Evolutionary conservation across 2,888 invertebrate genomes (phyloP).

Genomic region (Epistrophe eligans): DNA sequence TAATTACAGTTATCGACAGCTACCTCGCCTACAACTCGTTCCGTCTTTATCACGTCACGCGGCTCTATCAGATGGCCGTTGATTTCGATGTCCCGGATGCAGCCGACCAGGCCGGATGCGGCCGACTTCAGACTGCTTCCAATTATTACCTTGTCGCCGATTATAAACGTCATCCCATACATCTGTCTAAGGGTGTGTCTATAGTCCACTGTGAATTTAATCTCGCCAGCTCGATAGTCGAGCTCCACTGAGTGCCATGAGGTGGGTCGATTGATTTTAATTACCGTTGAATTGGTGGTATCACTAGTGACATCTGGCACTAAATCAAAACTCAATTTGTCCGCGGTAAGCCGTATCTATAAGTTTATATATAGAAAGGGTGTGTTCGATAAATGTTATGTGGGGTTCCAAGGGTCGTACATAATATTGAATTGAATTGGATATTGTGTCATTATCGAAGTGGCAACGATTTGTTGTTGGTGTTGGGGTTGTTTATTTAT

Average conservation of each 20-base stretch:
- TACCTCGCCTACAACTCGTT: constrained; percentile 93
- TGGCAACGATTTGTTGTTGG: constrained; percentile 17
- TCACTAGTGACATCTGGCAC: constrained; percentile 90
- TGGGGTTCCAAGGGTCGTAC: not conserved
- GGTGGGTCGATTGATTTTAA: constrained; percentile 91
- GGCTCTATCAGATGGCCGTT: constrained; percentile 93
- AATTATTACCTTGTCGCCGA: constrained; percentile 90
- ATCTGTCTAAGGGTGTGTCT: constrained; percentile 89
- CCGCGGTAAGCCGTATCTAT: constrained; percentile 91
- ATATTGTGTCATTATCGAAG: constrained; percentile 40
- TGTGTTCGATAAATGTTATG: not conserved
- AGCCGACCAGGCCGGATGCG: constrained; percentile 93
- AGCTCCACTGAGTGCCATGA: constrained; percentile 94
- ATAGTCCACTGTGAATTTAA: constrained; percentile 90
- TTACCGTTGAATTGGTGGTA: constrained; percentile 90
- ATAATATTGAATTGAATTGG: constrained; percentile 13
- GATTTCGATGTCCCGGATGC: constrained; percentile 94
- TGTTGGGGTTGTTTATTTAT: constrained; percentile 38
- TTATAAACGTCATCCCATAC: constrained; percentile 88
- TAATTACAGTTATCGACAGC: constrained; percentile 95
- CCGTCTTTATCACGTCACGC: constrained; percentile 91
- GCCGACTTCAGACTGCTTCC: constrained; percentile 91
- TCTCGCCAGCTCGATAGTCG: constrained; percentile 90
- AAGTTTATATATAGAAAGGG: no score
- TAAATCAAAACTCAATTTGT: constrained; percentile 93